Conservation (phyloP, 2,888 invertebrate genomes). For the Lepidocyrtinus sp. region DNA sequence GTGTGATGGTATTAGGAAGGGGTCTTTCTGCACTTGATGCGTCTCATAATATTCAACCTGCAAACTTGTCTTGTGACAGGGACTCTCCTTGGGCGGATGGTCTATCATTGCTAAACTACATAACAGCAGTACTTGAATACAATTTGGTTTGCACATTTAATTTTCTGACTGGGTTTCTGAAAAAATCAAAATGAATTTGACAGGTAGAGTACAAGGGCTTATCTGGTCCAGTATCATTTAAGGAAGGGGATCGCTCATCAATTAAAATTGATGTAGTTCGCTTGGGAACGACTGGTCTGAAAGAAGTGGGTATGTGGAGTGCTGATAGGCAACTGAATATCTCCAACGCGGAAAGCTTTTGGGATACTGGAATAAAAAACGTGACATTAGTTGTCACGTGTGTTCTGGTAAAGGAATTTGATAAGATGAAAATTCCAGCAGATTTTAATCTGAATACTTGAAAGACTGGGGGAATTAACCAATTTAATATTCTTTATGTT, state of each 20-base stretch:
- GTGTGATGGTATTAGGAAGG: slow-evolving; percentile 65
- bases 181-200: neutral
- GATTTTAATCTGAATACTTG: slow-evolving; percentile 71
- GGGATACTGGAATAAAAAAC: slow-evolving; percentile 85
- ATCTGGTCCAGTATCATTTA: slow-evolving; percentile 90
- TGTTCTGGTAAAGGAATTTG: slow-evolving; percentile 79
- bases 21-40: slow-evolving; percentile 75
- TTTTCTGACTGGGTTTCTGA: neutral
- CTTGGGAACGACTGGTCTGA: slow-evolving; percentile 83
- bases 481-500: slow-evolving; percentile 45
- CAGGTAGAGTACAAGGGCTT: slow-evolving; percentile 88
- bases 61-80: slow-evolving; percentile 86
- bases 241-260: slow-evolving; percentile 85
- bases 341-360: slow-evolving; percentile 89
- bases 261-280: slow-evolving; percentile 90
- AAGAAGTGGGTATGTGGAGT: slow-evolving; percentile 88
- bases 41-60: slow-evolving; percentile 79
- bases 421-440: neutral
- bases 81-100: slow-evolving; percentile 87
- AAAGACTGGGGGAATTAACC: neutral
- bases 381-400: slow-evolving; percentile 88
- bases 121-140: slow-evolving; percentile 79
- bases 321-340: slow-evolving; percentile 83
- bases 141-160: slow-evolving; percentile 22
- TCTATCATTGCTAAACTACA: slow-evolving; percentile 81